Evolutionary conservation across 2,888 invertebrate genomes (phyloP).

Genomic region (Drosophila mercatorum): DNA sequence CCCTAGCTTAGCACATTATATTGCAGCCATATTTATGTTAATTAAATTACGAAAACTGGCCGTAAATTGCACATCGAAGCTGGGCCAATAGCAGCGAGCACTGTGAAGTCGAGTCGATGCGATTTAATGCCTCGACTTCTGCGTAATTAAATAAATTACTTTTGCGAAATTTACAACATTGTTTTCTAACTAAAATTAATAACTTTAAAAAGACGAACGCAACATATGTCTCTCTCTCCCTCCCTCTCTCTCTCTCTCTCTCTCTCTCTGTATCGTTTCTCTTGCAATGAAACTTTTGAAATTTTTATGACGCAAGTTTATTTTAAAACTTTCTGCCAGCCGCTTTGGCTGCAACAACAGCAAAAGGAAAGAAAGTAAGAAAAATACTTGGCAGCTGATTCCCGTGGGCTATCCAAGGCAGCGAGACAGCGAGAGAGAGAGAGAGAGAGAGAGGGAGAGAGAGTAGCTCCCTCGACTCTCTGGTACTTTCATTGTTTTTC

Average conservation of each 20-base stretch:
- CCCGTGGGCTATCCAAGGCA: slow-evolving; percentile 44
- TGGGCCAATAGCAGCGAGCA: neutral
- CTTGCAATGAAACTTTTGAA: slow-evolving; percentile 65
- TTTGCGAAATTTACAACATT: slow-evolving; percentile 10
- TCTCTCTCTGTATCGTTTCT: slow-evolving; percentile 17
- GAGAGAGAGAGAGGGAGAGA: neutral
- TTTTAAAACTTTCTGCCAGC: slow-evolving; percentile 71
- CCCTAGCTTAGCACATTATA: slow-evolving; percentile 11
- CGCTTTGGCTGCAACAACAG: slow-evolving; percentile 36
- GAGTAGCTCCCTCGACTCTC: slow-evolving; percentile 23
- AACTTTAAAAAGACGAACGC: slow-evolving; percentile 25
- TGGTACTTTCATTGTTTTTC: slow-evolving; percentile 62
- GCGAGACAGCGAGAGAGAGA: neutral
- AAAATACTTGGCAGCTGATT: slow-evolving; percentile 59
- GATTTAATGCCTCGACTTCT: slow-evolving; percentile 4
- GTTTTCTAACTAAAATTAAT: slow-evolving; percentile 29
- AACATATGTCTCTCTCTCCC: slow-evolving; percentile 23
- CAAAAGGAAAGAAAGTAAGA: slow-evolving; percentile 11
- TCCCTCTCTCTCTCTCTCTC: neutral
- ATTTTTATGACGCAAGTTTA: slow-evolving; percentile 77
- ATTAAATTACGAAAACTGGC: slow-evolving; percentile 33
- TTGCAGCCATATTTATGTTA: slow-evolving; percentile 36
- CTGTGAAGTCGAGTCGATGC: neutral
- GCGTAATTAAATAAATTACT: slow-evolving; percentile 10
- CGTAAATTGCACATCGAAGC: slow-evolving; percentile 16